Conservation (phyloP, 2,113 vertebrate species). For the Archilochus colubris region DNA sequence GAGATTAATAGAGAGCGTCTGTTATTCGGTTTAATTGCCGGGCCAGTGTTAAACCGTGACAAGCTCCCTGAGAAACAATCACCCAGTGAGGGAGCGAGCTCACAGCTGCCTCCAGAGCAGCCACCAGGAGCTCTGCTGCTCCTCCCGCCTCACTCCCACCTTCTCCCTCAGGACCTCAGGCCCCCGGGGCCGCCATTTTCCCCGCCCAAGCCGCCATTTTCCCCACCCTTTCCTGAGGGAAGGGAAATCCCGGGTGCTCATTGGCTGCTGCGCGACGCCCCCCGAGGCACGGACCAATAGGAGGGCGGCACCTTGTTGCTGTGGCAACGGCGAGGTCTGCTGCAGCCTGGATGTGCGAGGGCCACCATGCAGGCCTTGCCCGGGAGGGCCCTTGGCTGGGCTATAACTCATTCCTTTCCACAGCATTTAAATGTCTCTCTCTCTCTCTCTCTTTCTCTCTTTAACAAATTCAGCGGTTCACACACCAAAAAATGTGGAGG, state of each 20-base stretch:
- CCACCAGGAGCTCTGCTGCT: no score
- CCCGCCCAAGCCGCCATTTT: fast-evolving
- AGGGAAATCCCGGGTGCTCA: fast-evolving
- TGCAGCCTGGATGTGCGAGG: fast-evolving
- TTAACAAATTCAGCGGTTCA: neutral
- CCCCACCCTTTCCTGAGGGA: fast-evolving
- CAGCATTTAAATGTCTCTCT: neutral
- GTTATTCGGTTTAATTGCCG: no score
- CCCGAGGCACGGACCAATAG: neutral
- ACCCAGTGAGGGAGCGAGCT: neutral
- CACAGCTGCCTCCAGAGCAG: neutral
- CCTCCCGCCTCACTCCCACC: no score
- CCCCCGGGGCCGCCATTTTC: fast-evolving
- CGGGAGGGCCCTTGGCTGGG: fast-evolving
- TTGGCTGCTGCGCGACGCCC: neutral
- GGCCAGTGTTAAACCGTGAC: no score
- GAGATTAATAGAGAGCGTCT: no score
- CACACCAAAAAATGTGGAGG: neutral
- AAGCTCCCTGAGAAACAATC: neutral
- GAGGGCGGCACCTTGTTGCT: neutral
- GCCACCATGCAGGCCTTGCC: neutral
- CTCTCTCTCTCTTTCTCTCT: no score
- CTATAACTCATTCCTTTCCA: neutral
- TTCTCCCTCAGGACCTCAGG: neutral
- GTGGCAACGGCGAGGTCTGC: neutral